These are phyloP conservation scores for Chironomus striatipennis DNA, from an alignment of 1,140 invertebrate species.

Conservation along the genomic window DNA sequence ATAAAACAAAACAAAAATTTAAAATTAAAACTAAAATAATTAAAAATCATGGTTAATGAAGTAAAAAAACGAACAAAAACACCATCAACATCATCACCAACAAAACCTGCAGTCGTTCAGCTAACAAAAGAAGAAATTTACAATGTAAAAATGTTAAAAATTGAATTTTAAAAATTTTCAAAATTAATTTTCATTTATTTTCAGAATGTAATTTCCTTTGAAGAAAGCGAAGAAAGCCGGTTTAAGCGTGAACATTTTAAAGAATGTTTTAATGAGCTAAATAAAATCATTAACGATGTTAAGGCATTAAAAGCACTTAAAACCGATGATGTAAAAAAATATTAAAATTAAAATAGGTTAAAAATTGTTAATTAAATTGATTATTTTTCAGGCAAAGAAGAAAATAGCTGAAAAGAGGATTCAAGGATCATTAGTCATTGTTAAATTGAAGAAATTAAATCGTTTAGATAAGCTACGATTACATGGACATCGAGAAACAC, in stretches of 20 bases:
- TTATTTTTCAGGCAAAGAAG: conserved; percentile 45
- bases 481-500: conserved; percentile 68
- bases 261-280: background rate
- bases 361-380: background rate
- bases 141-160: background rate
- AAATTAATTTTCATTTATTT: background rate
- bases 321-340: background rate
- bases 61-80: background rate
- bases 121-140: conserved; percentile 15
- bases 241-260: background rate
- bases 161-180: background rate
- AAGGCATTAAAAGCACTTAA: background rate
- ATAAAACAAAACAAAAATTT: background rate
- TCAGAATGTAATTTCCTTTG: background rate
- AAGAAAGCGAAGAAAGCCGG: background rate
- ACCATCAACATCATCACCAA: background rate
- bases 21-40: background rate
- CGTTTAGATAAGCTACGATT: conserved; percentile 79
- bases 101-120: background rate
- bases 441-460: conserved; percentile 82
- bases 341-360: background rate
- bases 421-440: conserved; percentile 63
- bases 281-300: background rate
- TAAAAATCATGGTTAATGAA: background rate
- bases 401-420: conserved; percentile 57